phyloP scores from a whole-genome alignment of 1,140 invertebrate species.

The Drosophila simulans region DNA sequence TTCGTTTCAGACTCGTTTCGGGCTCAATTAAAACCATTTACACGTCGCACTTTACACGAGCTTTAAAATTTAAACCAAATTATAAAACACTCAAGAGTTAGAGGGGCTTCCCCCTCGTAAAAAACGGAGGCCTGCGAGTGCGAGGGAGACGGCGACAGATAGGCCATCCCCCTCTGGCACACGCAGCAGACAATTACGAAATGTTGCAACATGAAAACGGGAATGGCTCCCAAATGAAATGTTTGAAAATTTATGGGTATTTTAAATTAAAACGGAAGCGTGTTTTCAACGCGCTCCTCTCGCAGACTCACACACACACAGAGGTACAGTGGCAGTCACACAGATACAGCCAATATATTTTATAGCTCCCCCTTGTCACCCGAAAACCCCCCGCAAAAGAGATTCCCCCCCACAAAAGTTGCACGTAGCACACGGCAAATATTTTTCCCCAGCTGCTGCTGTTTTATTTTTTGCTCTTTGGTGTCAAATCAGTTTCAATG shows the following conservation, averaged over 20 bases:
- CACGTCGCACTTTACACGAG: conserved; percentile 68
- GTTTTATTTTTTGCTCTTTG: conserved; percentile 46
- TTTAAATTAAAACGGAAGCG: conserved; percentile 85
- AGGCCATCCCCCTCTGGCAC: conserved; percentile 28
- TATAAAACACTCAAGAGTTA: conserved; percentile 60
- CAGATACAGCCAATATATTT: conserved; percentile 79
- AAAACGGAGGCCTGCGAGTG: conserved; percentile 3
- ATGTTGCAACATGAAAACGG: conserved; percentile 81
- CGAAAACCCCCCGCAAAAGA: conserved; percentile 12
- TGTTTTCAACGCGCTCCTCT: conserved; percentile 73
- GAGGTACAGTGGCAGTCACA: conserved; percentile 25
- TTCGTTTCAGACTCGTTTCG: conserved; percentile 67
- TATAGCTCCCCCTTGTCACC: conserved; percentile 61
- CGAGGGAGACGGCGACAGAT: conserved; percentile 1
- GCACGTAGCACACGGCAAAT: conserved; percentile 76
- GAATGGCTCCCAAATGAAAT: conserved; percentile 84
- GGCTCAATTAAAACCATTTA: conserved; percentile 79
- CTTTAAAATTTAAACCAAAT: conserved; percentile 74
- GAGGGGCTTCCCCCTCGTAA: background rate
- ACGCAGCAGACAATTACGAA: conserved; percentile 74
- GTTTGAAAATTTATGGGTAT: conserved; percentile 84
- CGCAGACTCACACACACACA: conserved; percentile 25
- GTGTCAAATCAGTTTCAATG: conserved; percentile 79
- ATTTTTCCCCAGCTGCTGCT: conserved; percentile 31
- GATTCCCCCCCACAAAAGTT: conserved; percentile 60